Base-by-base conservation (phyloP, 2,797 vertebrate genomes). In the Clarias fuscus region DNA sequence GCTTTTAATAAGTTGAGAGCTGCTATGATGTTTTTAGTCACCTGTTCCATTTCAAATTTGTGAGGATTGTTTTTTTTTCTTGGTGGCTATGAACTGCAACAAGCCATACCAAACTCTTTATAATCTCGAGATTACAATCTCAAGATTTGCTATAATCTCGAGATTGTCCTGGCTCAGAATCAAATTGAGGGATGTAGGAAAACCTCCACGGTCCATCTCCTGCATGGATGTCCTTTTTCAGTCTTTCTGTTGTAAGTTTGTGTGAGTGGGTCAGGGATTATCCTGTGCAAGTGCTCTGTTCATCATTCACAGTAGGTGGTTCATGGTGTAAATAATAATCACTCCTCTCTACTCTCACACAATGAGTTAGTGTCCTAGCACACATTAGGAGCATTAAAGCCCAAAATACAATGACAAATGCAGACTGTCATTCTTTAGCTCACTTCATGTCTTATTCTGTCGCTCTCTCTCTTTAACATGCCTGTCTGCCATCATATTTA, bases 201-300 rank as follows among this genome's bases (percentile, higher is more conserved):
- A 53, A 13, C 48, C 48, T 53, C 48, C 20, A 27, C 1, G 10
- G 27, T 59, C 15, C 56, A 37, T 37, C 37, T 4, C 37, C 4
- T 37, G 37, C 58, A 33, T 58, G 53, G 15, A 30, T 58, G 33
- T 43, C 48, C 10, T 27, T 7, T 76, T 58, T 76, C 58, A 20
- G 20, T 10, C 71, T 58, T 56, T 77, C 53, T 59, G 53, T 2
- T 7, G n/a, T 59, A 59, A 15, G 5, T 30, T 13, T 58, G 77
- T 33, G 17, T 61, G 65, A 82, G 78, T 83, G 84, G 88, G 81
- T 86, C 78, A 76, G 85, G 85, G 68, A 65, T 72, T 82, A 86
- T 79, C 62, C 65, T 0, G 1, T 81, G 73, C 72, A 78, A 89
- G 86, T n/a, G 83, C 67, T 86, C 30, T 24, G 64, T 76, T 86